Base-by-base conservation (phyloP, 2,888 invertebrate species). In the Drosophila pegasa region DNA sequence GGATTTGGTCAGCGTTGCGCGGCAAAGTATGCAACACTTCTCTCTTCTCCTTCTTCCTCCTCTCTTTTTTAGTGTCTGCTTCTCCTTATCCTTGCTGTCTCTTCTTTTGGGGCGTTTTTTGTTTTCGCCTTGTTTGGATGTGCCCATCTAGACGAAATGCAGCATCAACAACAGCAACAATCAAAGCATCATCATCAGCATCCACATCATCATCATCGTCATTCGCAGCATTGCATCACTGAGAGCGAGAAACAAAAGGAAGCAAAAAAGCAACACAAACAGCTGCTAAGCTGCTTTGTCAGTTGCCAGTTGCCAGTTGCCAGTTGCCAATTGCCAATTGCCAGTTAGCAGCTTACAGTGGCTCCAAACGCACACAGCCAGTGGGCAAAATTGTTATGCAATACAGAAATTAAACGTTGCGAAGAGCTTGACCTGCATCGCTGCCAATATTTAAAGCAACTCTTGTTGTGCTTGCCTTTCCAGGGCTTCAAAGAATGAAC, bases 21-120 rank as follows among this genome's bases (percentile, higher is more conserved):
- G 7, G 58, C 51, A 80, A 80, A 78, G 75, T 79, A 66, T 75
- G 78, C 69, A 51, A 64, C 59, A 2, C 50, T 66, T 69, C 63
- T 56, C 27, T 2, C 27, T 31, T 14, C 33, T 5, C 18, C 25
- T 29, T 8, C 16, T 20, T 9, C 47, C 33, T 40, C 33, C 8
- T 9, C 27, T 14, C 14, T 45, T 1, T 33, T 35, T 33, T 50
- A 35, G 20, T 33, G 22, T 16, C 51, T 22, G 47, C 41, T 3
- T 18, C 43, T 37, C 10, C 25, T 62, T 20, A 18, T 59, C 35
- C n/a, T n/a, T n/a, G n/a, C n/a, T n/a, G n/a, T n/a, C n/a, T n/a
- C n/a, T n/a, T 35, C 40, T 12, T 43, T 43, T 5, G 25, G 10
- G 16, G 45, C 27, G 22, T 40, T 50, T 45, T 35, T 50, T 31